These are phyloP conservation scores for Tauraco erythrolophus DNA, from an alignment of 2,113 vertebrate genomes.

Conservation along the genomic window DNA sequence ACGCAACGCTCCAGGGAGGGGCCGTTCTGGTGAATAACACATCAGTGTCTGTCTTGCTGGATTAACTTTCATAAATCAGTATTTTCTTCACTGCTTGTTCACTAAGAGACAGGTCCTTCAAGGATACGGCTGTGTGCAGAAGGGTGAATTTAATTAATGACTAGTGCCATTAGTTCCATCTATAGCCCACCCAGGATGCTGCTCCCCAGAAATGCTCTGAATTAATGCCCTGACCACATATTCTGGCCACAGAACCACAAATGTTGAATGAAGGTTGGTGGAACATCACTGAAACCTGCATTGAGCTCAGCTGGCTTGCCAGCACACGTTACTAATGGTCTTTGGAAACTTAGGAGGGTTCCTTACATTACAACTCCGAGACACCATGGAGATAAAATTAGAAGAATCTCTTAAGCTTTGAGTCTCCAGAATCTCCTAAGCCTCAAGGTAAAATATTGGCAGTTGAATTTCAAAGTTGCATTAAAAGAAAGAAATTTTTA, in stretches of 20 bases:
- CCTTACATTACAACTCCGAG: not conserved
- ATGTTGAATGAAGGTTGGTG: not conserved
- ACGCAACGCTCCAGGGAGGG: not conserved
- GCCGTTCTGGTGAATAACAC: not conserved
- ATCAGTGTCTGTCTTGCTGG: not conserved
- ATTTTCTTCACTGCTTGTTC: not conserved
- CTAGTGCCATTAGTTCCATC: not conserved
- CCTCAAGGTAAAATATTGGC: not conserved
- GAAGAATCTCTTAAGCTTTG: not conserved
- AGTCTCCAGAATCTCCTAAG: not conserved
- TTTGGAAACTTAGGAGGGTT: not conserved
- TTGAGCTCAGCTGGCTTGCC: not conserved
- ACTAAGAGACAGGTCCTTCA: not conserved
- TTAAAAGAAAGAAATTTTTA: not conserved
- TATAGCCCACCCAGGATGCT: not conserved
- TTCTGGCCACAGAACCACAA: constrained; percentile 24
- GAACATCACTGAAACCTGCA: not conserved
- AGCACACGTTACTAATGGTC: not conserved
- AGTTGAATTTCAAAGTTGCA: not conserved
- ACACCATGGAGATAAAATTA: not conserved
- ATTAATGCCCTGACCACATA: constrained; percentile 4
- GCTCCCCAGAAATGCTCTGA: not conserved
- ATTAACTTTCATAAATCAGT: not conserved
- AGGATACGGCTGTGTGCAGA: not conserved
- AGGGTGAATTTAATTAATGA: not conserved